Evolutionary conservation across 2,113 vertebrate species (phyloP), one percentile per base, ranked within the genome.

Genomic region (Sebastes fasciatus): DNA sequence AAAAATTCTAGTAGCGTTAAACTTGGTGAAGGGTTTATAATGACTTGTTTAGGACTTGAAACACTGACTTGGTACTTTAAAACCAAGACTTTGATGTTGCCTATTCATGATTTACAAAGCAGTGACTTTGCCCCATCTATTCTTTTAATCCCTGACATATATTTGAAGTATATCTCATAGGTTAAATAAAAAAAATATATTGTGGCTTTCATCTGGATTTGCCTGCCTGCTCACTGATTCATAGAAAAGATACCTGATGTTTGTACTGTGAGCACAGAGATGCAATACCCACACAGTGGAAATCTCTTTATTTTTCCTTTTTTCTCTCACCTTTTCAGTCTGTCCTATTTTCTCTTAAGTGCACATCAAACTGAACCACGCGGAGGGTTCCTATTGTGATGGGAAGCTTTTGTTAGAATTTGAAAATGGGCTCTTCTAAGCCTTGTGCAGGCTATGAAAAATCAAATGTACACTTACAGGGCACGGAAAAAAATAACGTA

Each of bases 301-400:
- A 74, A 14, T 1, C 67, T 83, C 45, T 86, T 82, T 78, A 54
- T 79, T 85, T 34, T 48, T 14, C 6, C 23, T 26, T 67, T 71
- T 82, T 48, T n/a, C 63, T 46, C 48, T 55, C 8, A 0, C 19
- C 5, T 77, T 81, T 86, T 65, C 8, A 82, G 21, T 60, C 23
- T 42, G 71, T 55, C 71, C 77, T 62, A 61, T 86, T 84, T 83
- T 79, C 52, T n/a, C 51, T 64, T 75, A 85, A 89, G 85, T 81
- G 79, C 80, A 88, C 79, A 86, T 88, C 79, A 85, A 76, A 79
- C 67, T 4, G 40, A 77, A 58, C 10, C 48, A 23, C 51, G 11
- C 40, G 16, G 49, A 80, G 34, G 16, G 12, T 65, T 65, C 21
- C 48, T 43, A 66, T 84, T 92, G 84, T 71, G 81, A 79, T 74